phyloP scores from a whole-genome alignment of 1,140 invertebrate genomes.

The Ephestia elutella region DNA sequence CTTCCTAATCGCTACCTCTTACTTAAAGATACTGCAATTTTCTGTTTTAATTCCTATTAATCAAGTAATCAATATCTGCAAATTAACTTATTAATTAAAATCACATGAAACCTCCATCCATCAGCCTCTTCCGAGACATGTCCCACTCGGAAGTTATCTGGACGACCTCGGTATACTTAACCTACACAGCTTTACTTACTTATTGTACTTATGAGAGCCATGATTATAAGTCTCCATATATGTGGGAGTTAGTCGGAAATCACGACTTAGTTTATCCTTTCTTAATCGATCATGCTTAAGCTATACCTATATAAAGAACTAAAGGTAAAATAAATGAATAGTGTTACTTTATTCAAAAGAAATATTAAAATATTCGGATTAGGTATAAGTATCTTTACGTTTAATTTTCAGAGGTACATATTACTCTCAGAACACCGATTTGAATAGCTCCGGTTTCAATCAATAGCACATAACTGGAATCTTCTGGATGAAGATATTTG shows the following conservation, averaged over 20 bases:
- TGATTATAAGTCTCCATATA: background rate
- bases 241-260: background rate
- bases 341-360: too few relatives aligned
- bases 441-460: too few relatives aligned
- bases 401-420: too few relatives aligned
- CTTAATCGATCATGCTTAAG: too few relatives aligned
- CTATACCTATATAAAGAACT: too few relatives aligned
- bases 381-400: too few relatives aligned
- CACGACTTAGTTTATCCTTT: background rate
- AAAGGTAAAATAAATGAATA: too few relatives aligned
- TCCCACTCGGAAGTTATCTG: background rate
- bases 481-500: too few relatives aligned
- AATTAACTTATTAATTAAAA: background rate
- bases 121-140: conserved; percentile 1
- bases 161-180: background rate
- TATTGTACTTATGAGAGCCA: background rate
- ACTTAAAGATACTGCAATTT: background rate
- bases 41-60: background rate
- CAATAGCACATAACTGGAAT: too few relatives aligned
- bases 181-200: background rate
- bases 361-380: too few relatives aligned
- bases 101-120: background rate
- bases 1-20: too few relatives aligned
- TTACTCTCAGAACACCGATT: too few relatives aligned
- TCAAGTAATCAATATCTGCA: background rate